phyloP scores from a whole-genome alignment of 2,888 invertebrate species.

The Coenonympha arcania region DNA sequence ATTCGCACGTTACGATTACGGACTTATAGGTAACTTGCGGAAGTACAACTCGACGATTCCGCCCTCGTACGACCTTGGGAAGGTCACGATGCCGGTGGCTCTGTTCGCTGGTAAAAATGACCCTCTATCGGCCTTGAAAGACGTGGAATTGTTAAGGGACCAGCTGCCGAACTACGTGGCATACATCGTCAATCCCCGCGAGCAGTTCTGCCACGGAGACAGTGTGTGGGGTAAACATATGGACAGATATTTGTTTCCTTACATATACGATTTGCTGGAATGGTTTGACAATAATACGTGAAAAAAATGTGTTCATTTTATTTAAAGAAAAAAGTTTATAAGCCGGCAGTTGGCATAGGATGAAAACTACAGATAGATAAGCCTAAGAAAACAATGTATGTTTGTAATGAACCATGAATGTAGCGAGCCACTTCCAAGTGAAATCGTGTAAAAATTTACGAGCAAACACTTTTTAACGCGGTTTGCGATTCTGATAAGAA shows the following conservation, averaged over 20 bases:
- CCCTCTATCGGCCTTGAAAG: constrained; percentile 34
- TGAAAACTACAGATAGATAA: too few species aligned
- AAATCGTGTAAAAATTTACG: too few species aligned
- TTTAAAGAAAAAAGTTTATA: too few species aligned
- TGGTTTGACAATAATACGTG: neutral
- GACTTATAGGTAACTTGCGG: constrained; percentile 29
- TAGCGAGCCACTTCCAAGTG: too few species aligned
- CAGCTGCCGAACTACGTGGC: constrained; percentile 36
- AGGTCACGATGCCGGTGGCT: constrained; percentile 35
- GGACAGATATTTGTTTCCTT: constrained; percentile 26
- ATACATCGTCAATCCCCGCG: constrained; percentile 19
- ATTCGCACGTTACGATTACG: constrained; percentile 42
- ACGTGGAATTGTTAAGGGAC: constrained; percentile 31
- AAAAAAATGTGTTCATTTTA: constrained; percentile 20
- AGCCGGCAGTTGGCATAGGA: too few species aligned
- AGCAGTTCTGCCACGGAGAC: constrained; percentile 30
- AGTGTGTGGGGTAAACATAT: constrained; percentile 28
- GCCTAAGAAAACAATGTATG: too few species aligned
- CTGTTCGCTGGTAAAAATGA: constrained; percentile 40
- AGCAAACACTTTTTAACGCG: too few species aligned
- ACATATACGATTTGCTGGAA: constrained; percentile 12
- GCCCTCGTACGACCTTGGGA: constrained; percentile 40
- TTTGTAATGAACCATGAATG: too few species aligned
- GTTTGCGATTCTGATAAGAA: too few species aligned
- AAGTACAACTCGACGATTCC: constrained; percentile 34